Evolutionary conservation across 2,113 vertebrate genomes (phyloP).

Genomic region (Ahaetulla prasina): DNA sequence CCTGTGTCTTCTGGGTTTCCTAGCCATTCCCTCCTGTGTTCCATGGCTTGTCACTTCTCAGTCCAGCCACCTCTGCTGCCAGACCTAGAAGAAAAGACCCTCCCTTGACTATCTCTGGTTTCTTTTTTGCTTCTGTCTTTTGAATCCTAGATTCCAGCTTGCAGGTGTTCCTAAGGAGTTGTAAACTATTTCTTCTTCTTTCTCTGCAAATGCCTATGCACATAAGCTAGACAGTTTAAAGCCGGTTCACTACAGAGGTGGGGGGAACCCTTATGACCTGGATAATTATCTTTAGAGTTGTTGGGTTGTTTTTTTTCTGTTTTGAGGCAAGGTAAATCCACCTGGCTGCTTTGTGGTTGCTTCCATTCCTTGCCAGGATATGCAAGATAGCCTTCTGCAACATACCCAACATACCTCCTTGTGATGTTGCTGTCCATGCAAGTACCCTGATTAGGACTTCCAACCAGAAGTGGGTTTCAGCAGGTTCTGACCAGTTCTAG

Average conservation of each 20-base stretch:
- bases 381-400: neutral
- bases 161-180: neutral
- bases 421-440: neutral
- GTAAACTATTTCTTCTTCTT: neutral
- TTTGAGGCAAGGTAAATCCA: neutral
- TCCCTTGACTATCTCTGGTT: neutral
- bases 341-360: neutral
- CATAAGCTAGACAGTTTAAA: neutral
- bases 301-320: neutral
- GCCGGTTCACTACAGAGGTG: neutral
- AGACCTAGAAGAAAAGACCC: neutral
- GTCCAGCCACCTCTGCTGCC: neutral
- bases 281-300: neutral
- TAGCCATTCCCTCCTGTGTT: neutral
- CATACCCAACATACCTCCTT: neutral
- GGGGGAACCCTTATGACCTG: accelerated
- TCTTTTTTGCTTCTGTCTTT: neutral
- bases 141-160: neutral
- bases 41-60: neutral
- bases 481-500: too few species aligned
- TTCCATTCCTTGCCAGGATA: neutral
- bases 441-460: neutral
- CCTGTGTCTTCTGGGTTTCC: neutral
- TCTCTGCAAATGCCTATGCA: neutral
- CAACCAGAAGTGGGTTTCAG: too few species aligned